These are phyloP conservation scores for Hylomyscus alleni DNA, from an alignment of 2,797 vertebrate species.

Conservation along the genomic window DNA sequence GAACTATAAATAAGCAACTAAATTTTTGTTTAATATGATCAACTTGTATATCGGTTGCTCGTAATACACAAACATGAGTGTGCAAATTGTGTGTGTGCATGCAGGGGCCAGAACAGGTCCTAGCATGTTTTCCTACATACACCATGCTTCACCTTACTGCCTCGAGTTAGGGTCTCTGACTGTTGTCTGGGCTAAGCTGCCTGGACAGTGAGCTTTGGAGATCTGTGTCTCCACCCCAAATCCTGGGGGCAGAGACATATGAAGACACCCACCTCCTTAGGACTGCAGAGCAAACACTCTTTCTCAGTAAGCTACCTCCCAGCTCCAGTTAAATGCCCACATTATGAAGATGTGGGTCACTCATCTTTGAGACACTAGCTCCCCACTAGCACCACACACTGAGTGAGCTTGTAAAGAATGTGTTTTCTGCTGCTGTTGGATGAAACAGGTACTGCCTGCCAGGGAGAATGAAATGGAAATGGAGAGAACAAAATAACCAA, in stretches of 20 bases:
- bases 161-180: not conserved
- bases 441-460: not conserved
- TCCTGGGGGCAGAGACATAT: not conserved
- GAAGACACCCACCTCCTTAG: not conserved
- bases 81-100: not conserved
- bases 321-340: not conserved
- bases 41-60: not conserved
- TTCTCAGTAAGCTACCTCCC: not conserved
- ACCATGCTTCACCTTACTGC: not conserved
- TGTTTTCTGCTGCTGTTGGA: not conserved
- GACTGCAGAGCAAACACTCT: not conserved
- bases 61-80: not conserved
- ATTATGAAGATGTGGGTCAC: not conserved
- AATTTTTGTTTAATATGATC: constrained; percentile 12
- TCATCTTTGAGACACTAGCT: not conserved
- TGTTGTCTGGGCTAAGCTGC: not conserved
- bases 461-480: not conserved
- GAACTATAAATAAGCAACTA: not conserved
- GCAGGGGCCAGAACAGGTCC: not conserved
- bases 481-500: not conserved
- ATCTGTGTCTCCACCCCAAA: not conserved
- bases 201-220: not conserved
- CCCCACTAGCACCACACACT: not conserved
- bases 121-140: too few relatives aligned
- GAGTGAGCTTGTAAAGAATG: not conserved